Conservation (phyloP, 2,888 invertebrate genomes). For the Nineta flava region DNA sequence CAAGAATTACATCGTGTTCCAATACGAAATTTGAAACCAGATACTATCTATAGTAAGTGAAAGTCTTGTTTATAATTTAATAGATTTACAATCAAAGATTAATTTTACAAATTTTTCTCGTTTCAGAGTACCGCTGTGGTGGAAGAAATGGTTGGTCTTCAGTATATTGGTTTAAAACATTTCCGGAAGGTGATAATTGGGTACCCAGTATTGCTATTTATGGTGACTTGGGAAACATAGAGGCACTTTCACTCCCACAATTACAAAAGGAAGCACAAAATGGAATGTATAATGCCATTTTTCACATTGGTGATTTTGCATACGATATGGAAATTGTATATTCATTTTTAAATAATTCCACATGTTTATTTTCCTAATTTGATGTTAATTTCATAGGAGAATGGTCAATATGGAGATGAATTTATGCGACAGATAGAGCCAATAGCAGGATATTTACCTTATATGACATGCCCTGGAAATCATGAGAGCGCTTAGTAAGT, state of each 20-base stretch:
- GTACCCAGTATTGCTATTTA: constrained; percentile 60
- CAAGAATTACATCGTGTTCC: constrained; percentile 58
- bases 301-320: constrained; percentile 81
- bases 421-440: constrained; percentile 77
- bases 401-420: constrained; percentile 64
- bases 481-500: constrained; percentile 61
- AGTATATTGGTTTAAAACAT: constrained; percentile 50
- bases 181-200: constrained; percentile 46
- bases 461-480: constrained; percentile 72
- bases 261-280: constrained; percentile 60
- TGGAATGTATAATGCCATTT: constrained; percentile 56
- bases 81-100: too few species aligned
- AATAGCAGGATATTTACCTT: constrained; percentile 71
- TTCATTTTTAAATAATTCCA: background rate
- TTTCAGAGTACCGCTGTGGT: constrained; percentile 53
- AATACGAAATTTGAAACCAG: constrained; percentile 35
- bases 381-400: constrained; percentile 23
- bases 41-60: constrained; percentile 38
- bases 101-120: background rate
- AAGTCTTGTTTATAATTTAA: too few species aligned
- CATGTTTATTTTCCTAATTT: background rate
- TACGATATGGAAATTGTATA: constrained; percentile 59
- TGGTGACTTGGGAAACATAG: constrained; percentile 77
- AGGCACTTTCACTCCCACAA: constrained; percentile 58
- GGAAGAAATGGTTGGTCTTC: constrained; percentile 60